Conservation (phyloP, 2,113 vertebrate species). For the Peromyscus polionotus region DNA sequence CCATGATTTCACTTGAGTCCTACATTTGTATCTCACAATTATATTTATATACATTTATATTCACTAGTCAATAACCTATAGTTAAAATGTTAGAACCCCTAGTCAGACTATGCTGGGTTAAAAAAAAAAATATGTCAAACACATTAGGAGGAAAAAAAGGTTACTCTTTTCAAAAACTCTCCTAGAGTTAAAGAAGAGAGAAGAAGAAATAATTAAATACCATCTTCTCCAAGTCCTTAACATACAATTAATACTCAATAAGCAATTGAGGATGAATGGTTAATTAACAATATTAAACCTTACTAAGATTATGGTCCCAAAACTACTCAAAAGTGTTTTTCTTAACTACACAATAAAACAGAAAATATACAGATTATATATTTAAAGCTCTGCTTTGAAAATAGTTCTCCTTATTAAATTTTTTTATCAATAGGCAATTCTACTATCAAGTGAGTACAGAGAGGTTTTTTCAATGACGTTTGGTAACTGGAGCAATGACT, state of each 20-base stretch:
- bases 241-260: neutral
- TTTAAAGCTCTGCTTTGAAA: slow-evolving; percentile 62
- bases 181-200: neutral
- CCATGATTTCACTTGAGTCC: neutral
- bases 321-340: neutral
- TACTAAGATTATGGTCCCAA: neutral
- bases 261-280: neutral
- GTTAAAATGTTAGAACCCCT: neutral
- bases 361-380: slow-evolving; percentile 23
- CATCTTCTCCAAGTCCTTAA: slow-evolving; percentile 31
- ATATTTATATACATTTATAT: neutral
- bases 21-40: slow-evolving; percentile 20
- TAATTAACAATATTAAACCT: slow-evolving; percentile 8
- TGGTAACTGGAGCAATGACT: neutral
- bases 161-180: slow-evolving; percentile 44
- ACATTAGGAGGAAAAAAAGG: neutral
- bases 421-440: slow-evolving; percentile 60
- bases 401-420: slow-evolving; percentile 23
- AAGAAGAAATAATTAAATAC: neutral
- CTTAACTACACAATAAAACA: slow-evolving; percentile 15
- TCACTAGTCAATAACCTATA: neutral
- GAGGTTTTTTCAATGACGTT: slow-evolving; percentile 54
- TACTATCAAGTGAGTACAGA: slow-evolving; percentile 25
- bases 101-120: neutral
- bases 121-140: neutral